A percentile compares a stretch with the other conserved stretches of the same genome.
Conservation (phyloP, 2,113 vertebrate genomes). For the Scartelaos histophorus region DNA sequence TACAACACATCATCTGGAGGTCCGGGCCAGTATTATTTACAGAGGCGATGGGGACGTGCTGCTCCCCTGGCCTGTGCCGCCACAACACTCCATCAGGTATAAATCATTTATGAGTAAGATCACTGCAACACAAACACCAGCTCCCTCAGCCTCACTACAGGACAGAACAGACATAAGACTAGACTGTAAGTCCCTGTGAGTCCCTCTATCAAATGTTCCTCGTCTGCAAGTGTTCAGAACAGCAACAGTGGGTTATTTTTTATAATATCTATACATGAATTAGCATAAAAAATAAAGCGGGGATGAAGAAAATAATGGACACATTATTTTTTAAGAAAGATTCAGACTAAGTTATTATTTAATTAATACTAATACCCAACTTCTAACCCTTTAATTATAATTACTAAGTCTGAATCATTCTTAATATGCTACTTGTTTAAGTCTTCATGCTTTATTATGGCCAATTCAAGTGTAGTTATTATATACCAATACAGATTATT, state of each 20-base stretch:
- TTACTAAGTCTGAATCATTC: no score
- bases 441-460: no score
- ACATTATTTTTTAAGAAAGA: no score
- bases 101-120: conserved; percentile 71
- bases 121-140: conserved; percentile 57
- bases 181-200: background rate
- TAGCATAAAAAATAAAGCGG: no score
- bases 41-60: conserved; percentile 11
- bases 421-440: no score
- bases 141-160: conserved; percentile 15
- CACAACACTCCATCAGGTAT: conserved; percentile 54
- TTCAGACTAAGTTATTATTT: no score
- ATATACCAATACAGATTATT: no score
- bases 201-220: background rate
- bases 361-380: no score
- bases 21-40: conserved; percentile 57
- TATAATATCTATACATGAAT: no score
- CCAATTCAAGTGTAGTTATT: no score
- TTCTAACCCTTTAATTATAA: no score
- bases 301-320: no score
- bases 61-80: conserved; percentile 18
- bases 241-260: background rate
- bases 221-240: background rate
- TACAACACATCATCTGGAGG: conserved; percentile 30
- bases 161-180: background rate